A percentile compares a stretch with the other conserved stretches of the same genome.
These are phyloP conservation scores for Lymantria dispar DNA, from an alignment of 2,888 invertebrate species.

Conservation along the genomic window DNA sequence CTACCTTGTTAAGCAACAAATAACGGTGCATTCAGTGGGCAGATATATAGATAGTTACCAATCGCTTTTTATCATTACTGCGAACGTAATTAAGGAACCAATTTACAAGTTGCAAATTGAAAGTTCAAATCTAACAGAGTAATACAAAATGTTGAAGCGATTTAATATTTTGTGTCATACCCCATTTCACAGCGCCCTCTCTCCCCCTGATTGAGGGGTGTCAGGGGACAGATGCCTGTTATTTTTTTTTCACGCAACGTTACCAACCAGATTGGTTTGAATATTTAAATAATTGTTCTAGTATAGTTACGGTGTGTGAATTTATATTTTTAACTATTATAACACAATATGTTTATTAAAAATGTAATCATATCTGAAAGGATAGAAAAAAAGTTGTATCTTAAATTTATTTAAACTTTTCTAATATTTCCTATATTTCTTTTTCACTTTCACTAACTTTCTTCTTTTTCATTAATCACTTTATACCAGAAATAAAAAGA, in stretches of 20 bases:
- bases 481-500: too few species aligned
- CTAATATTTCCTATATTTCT: too few species aligned
- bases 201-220: conserved; percentile 28
- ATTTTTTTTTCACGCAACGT: conserved; percentile 35
- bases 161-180: conserved; percentile 29
- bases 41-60: too few species aligned
- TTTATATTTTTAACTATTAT: neutral
- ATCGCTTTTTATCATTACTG: too few species aligned
- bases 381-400: too few species aligned
- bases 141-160: conserved; percentile 29
- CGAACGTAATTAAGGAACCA: conserved; percentile 14
- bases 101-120: conserved; percentile 29
- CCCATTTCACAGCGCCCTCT: conserved; percentile 6
- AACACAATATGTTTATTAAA: too few species aligned
- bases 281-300: conserved; percentile 28
- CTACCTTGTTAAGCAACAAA: too few species aligned
- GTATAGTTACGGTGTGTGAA: conserved; percentile 8
- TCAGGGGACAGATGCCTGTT: conserved; percentile 35
- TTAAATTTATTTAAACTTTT: too few species aligned
- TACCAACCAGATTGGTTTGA: conserved; percentile 26
- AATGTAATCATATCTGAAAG: too few species aligned
- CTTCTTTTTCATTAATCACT: too few species aligned
- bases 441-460: too few species aligned
- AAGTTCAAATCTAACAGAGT: conserved; percentile 22
- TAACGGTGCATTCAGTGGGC: too few species aligned